Evolutionary conservation across 2,888 invertebrate genomes (phyloP).

Genomic region (Trissolcus japonicus): DNA sequence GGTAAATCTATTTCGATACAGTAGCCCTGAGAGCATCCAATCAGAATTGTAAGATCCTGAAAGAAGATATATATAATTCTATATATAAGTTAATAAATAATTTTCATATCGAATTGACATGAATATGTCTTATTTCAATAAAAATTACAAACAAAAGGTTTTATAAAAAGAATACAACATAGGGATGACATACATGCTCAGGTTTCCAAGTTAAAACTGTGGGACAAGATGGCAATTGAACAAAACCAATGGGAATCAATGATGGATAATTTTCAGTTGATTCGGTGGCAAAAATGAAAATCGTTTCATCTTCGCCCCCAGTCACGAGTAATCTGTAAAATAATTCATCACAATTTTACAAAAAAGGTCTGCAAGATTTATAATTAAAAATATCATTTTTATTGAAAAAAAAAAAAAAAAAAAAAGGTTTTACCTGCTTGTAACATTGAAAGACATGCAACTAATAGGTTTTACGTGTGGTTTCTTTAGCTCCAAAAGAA

Average conservation of each 20-base stretch:
- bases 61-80: no score
- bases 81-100: neutral
- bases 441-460: conserved; percentile 80
- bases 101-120: neutral
- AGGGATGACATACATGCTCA: conserved; percentile 72
- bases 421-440: conserved; percentile 62
- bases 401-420: neutral
- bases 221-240: conserved; percentile 81
- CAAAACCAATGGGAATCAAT: conserved; percentile 83
- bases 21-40: conserved; percentile 79
- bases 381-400: no score
- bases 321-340: conserved; percentile 80
- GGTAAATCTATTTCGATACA: conserved; percentile 78
- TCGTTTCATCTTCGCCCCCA: conserved; percentile 82
- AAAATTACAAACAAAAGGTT: conserved; percentile 17
- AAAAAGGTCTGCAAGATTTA: no score
- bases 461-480: conserved; percentile 83
- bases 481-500: conserved; percentile 76
- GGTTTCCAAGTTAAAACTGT: conserved; percentile 84
- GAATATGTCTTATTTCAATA: no score
- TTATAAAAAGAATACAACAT: conserved; percentile 19
- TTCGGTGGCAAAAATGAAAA: conserved; percentile 81
- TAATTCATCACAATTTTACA: no score
- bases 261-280: conserved; percentile 73
- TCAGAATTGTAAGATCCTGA: conserved; percentile 76